These are phyloP conservation scores for Operophtera brumata DNA, from an alignment of 2,888 invertebrate genomes.

Conservation along the genomic window DNA sequence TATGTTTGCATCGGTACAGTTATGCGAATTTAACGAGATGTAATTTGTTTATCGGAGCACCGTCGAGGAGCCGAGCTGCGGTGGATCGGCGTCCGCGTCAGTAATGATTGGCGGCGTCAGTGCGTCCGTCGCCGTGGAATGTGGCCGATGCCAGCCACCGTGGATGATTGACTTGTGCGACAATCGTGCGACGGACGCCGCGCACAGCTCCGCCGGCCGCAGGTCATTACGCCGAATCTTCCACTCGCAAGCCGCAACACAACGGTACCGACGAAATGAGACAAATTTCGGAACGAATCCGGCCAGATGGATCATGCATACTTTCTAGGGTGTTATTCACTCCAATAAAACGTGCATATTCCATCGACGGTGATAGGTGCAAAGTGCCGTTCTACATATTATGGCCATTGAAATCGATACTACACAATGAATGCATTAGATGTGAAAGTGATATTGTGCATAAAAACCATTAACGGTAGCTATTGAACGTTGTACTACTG, in stretches of 20 bases:
- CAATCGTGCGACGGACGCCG: constrained; percentile 45
- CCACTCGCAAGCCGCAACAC: constrained; percentile 37
- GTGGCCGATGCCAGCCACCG: constrained; percentile 44
- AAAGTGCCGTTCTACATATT: constrained; percentile 30
- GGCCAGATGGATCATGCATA: constrained; percentile 38
- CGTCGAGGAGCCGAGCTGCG: constrained; percentile 22
- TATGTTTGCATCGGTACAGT: constrained; percentile 37
- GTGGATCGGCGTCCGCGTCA: background rate
- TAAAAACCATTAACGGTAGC: constrained; percentile 36
- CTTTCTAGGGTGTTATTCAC: constrained; percentile 32
- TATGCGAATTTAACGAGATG: constrained; percentile 42
- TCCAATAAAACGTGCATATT: constrained; percentile 22
- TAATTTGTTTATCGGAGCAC: constrained; percentile 43
- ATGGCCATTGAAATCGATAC: constrained; percentile 28
- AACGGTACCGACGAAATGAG: constrained; percentile 54
- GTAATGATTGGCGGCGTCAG: constrained; percentile 26
- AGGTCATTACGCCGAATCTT: constrained; percentile 38
- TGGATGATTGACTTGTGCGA: constrained; percentile 53
- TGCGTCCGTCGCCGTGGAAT: constrained; percentile 34
- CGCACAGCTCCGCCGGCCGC: constrained; percentile 44
- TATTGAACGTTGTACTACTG: constrained; percentile 30
- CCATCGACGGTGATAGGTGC: constrained; percentile 21
- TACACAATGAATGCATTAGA: constrained; percentile 32
- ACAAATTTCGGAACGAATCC: constrained; percentile 50
- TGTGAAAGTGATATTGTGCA: constrained; percentile 36